Percentiles rank a stretch among this genome's conserved stretches.
phyloP scores from a whole-genome alignment of 2,113 vertebrate genomes.

The Xiphophorus couchianus region DNA sequence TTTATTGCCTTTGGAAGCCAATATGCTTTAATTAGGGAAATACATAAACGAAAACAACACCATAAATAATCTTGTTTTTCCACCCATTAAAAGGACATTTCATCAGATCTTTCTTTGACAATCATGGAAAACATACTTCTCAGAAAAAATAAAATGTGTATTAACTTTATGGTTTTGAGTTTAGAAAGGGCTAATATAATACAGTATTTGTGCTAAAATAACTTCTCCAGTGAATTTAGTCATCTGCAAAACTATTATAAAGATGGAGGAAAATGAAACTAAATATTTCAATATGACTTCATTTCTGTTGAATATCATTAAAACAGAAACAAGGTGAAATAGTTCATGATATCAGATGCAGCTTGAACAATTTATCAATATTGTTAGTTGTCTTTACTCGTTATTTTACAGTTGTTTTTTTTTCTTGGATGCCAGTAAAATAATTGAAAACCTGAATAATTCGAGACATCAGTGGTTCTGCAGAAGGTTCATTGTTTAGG shows the following conservation, averaged over 20 bases:
- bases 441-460: not conserved
- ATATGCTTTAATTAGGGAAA: constrained; percentile 80
- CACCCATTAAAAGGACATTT: constrained; percentile 76
- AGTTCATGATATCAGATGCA: not conserved
- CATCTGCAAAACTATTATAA: not conserved
- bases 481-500: not conserved
- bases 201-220: not conserved
- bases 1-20: constrained; percentile 76
- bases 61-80: constrained; percentile 75
- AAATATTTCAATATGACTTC: not conserved
- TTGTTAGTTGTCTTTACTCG: not conserved
- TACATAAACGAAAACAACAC: constrained; percentile 78
- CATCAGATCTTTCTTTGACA: constrained; percentile 63
- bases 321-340: not conserved
- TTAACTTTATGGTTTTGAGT: not conserved
- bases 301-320: not conserved
- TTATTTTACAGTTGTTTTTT: not conserved
- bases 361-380: no score
- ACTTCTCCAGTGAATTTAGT: not conserved
- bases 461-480: not conserved
- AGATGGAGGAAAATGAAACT: no score
- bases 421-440: not conserved
- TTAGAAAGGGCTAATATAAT: not conserved
- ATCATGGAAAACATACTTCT: constrained; percentile 48
- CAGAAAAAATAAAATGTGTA: constrained; percentile 30